A percentile compares a stretch with the other conserved stretches of the same genome.
These are phyloP conservation scores for Phocoena sinus DNA, from an alignment of 2,113 vertebrate species.

Conservation along the genomic window DNA sequence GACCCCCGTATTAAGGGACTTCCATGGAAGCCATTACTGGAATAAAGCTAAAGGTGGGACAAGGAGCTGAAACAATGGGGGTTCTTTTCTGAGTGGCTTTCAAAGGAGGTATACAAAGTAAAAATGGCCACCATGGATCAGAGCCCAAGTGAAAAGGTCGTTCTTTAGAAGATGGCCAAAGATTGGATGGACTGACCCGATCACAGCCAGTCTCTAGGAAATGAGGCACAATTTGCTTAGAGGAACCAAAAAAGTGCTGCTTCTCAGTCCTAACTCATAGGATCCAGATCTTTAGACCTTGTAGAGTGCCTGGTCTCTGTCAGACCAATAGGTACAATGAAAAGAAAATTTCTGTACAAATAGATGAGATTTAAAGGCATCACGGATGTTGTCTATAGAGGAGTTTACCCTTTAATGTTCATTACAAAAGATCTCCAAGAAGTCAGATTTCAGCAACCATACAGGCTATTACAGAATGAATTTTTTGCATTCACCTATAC, in stretches of 20 bases:
- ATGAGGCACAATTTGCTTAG: neutral
- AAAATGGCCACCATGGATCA: rapidly evolving
- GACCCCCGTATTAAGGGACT: neutral
- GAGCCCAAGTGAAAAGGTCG: neutral
- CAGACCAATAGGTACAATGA: neutral
- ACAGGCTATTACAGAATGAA: neutral
- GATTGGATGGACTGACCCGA: too few relatives aligned
- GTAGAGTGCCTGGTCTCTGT: neutral
- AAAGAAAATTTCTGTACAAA: neutral
- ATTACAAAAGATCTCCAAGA: rapidly evolving
- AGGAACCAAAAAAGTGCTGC: rapidly evolving
- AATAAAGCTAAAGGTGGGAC: neutral
- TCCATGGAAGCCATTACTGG: neutral
- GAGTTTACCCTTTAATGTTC: neutral
- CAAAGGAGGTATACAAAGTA: neutral
- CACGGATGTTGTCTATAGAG: neutral
- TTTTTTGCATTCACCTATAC: neutral
- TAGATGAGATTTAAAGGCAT: neutral
- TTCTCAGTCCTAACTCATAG: neutral
- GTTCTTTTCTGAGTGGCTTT: neutral
- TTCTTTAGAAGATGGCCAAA: neutral
- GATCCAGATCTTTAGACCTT: neutral
- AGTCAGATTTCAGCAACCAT: neutral
- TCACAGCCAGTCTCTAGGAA: neutral
- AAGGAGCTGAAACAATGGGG: too few relatives aligned